Evolutionary conservation across 1,140 invertebrate species (phyloP), one percentile per base, ranked within the genome.

Genomic region (Drosophila mojavensis): DNA sequence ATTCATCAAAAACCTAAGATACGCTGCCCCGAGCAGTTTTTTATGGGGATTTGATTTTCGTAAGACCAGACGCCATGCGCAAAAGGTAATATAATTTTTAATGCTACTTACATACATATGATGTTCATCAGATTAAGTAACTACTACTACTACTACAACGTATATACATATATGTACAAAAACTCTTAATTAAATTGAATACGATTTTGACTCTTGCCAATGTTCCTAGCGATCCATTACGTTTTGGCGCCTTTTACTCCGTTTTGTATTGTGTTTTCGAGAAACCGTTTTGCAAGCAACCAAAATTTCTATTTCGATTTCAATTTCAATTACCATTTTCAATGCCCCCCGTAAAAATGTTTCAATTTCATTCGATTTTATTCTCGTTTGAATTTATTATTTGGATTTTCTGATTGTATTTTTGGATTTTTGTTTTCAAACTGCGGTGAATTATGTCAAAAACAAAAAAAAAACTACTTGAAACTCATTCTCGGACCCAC

Each of bases 1-100:
- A 17, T 20, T 53, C n/a, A 15, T 17, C 51, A 15, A 54, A 51
- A 17, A 6, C 17, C 43, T 54, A 30, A 48, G 7, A 60, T 3
- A 39, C 45, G 36, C 47, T 62, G 50, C 33, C 36, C 6, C 13
- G 30, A 41, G 50, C 36, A 58, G 41, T 26, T 67, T 20, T 20
- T n/a, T 33, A 43, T 67, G 60, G 56, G 55, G 54, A 26, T 39
- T 48, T 58, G 39, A 43, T 17, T 51, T 39, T 39, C 28, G 10
- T 56, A 56, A 65, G 63, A 65, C 53, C 50, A 55, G 63, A 55
- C 26, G 54, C 54, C 54, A 67, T 41, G 45, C 56, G 55, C 64
- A 67, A 67, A 79, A 82, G 79, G 79, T 82, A 82, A 82, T 82
- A 82, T 81, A 39, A 11, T 11, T 4, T 47, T 47, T 78, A 62